phyloP scores from a whole-genome alignment of 37 sponge, comb jelly and placozoan species.

The Mnemiopsis leidyi region DNA sequence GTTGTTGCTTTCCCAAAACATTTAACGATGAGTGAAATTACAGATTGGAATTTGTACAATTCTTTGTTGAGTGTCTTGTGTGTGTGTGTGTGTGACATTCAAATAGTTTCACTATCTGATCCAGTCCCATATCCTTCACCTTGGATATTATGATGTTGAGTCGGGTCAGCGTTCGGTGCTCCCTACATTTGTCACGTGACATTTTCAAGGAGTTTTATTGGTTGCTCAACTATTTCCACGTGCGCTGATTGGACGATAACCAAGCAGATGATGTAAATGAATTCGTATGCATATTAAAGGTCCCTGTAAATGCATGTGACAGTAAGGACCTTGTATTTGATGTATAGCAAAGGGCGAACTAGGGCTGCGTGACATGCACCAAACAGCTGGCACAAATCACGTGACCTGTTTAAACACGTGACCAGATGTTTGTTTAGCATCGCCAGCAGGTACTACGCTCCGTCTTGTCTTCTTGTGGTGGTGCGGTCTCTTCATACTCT shows the following conservation, averaged over 20 bases:
- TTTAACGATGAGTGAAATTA: no score
- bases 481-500: no score
- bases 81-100: not conserved
- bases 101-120: not conserved
- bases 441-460: no score
- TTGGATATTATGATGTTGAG: not conserved
- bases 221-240: not conserved
- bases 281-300: conserved; percentile 47
- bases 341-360: not conserved
- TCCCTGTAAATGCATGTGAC: conserved; percentile 14
- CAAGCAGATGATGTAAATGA: conserved; percentile 24
- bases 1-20: no score
- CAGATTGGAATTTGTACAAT: not conserved
- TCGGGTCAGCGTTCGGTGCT: not conserved
- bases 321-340: not conserved
- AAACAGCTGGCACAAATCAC: not conserved
- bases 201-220: no score
- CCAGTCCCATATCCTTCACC: not conserved
- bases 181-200: no score
- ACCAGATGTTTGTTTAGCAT: not conserved
- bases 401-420: no score
- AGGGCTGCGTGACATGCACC: not conserved
- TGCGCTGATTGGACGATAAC: not conserved
- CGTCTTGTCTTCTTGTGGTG: no score
- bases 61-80: not conserved